Base-by-base conservation (phyloP, 2,113 vertebrate species). In the Jaculus jaculus region DNA sequence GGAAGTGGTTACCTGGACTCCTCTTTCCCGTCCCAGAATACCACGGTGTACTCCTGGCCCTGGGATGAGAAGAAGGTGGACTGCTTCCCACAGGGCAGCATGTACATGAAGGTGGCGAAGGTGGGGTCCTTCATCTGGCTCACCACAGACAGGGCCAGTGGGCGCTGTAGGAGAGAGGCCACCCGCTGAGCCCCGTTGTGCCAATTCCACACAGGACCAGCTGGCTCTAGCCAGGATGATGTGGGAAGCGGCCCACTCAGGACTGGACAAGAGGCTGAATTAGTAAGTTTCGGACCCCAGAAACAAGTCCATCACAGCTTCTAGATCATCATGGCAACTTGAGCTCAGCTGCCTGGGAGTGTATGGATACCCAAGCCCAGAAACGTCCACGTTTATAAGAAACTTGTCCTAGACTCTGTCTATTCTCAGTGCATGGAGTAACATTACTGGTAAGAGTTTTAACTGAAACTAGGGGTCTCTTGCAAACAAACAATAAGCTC, bases 81-180 rank as follows among this genome's bases (percentile, higher is more conserved):
- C 63, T 99, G 99, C 93, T 96, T 98, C 96, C 98, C 99, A 18
- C 99, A 99, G 81, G 97, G 89, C 1, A 99, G 97, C 66, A 98
- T 60, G 90, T 99, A 99, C 98, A 98, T 98, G 82, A 99, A 99
- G 1, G 98, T 98, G 2, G 99, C 98, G 92, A 99, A 99, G 84
- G 99, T 98, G 0, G 99, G 99, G 71, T 99, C 98, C 97, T 99
- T 99, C 99, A 99, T 99, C 94, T 98, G 98, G 83, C 98, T 98
- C 13, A 99, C 97, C 80, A 99, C 99, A 6, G 98, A 98, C 90
- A 96, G 42, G 61, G 99, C 99, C 97, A 98, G 91, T 0, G 99
- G 99, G 28, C 99, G 99, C 99, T 99, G 97, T 2, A 34, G 63
- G 72, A 92, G 85, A 96, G 69, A 94, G 72, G 47, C 26, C 82